A percentile compares a stretch with the other conserved stretches of the same genome.
Conservation (phyloP, 2,888 invertebrate genomes). For the Caenorhabditis imperialis region DNA sequence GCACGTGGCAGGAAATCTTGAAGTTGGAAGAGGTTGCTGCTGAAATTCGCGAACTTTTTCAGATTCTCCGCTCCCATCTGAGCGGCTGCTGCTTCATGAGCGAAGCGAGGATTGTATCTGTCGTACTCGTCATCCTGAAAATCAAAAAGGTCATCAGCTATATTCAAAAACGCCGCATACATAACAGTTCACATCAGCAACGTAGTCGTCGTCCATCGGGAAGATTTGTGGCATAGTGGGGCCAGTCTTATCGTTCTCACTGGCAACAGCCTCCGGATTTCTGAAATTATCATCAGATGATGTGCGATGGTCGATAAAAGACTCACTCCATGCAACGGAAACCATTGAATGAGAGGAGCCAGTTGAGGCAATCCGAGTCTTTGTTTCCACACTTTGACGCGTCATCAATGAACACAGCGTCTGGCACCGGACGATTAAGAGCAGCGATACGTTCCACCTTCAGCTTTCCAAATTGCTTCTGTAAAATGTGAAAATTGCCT, state of each 20-base stretch:
- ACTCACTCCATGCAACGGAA: conserved; percentile 40
- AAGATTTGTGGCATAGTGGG: background rate
- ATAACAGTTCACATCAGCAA: background rate
- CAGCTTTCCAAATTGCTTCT: conserved; percentile 46
- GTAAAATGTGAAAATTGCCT: background rate
- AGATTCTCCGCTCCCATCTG: conserved; percentile 21
- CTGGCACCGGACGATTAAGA: background rate
- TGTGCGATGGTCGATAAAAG: too few relatives aligned
- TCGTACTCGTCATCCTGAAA: conserved; percentile 28
- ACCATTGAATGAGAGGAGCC: conserved; percentile 47
- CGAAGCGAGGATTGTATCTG: conserved; percentile 10
- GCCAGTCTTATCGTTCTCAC: background rate
- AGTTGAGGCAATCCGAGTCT: conserved; percentile 37
- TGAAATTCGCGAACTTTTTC: conserved; percentile 2
- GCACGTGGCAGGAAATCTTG: background rate
- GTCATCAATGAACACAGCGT: conserved; percentile 27
- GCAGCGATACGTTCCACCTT: conserved; percentile 16
- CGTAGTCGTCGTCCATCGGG: background rate
- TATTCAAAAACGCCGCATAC: background rate
- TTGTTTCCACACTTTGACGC: conserved; percentile 9
- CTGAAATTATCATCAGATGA: too few relatives aligned
- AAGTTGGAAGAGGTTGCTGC: background rate
- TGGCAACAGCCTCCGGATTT: conserved; percentile 1
- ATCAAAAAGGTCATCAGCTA: too few relatives aligned
- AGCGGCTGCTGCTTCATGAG: background rate